Evolutionary conservation across 2,888 invertebrate genomes (phyloP), one percentile per base, ranked within the genome.

Genomic region (Malthinus seriepunctatus): DNA sequence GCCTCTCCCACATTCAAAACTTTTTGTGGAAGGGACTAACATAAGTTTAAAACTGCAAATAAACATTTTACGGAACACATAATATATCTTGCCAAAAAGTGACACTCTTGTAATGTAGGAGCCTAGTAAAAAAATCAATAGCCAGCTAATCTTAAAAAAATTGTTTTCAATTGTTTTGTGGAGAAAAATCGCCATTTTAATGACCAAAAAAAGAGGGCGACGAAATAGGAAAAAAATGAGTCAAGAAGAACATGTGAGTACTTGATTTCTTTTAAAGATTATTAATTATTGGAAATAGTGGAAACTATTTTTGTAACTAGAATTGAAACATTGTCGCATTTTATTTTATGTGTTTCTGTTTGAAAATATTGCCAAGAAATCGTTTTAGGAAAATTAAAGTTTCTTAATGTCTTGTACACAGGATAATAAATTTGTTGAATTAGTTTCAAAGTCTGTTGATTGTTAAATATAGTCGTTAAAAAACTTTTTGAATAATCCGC

Each of bases 21-120:
- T 51, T 59, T 56, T 51, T 32, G 65, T 62, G 57, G 65, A 57
- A 65, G 65, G 65, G 65, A 63, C 61, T 60, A 54, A 59, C 56
- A 56, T 62, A 54, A 58, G 55, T 38, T 51, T 51, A 51, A 54
- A 50, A 59, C 65, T 63, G 60, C 65, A 65, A 65, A 65, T 65
- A 65, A 65, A 63, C 65, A 60, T 63, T 62, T 47, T 60, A 56
- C 39, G 23, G 59, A 57, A 23, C 23, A 23, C 23, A 23, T 23
- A 23, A 23, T 55, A 54, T 42, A 51, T 60, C 53, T 46, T 57
- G 53, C 59, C 58, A 63, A 63, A 54, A 52, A 60, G 60, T 64
- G 64, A 64, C 64, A 64, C 44, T 57, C 52, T 57, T 52, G 48
- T 49, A 15, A 58, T 49, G 53, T 23, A 23, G 23, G 23, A 23